Evolutionary conservation across 2,797 vertebrate species (phyloP).

Genomic region (Sebastes elongatus): DNA sequence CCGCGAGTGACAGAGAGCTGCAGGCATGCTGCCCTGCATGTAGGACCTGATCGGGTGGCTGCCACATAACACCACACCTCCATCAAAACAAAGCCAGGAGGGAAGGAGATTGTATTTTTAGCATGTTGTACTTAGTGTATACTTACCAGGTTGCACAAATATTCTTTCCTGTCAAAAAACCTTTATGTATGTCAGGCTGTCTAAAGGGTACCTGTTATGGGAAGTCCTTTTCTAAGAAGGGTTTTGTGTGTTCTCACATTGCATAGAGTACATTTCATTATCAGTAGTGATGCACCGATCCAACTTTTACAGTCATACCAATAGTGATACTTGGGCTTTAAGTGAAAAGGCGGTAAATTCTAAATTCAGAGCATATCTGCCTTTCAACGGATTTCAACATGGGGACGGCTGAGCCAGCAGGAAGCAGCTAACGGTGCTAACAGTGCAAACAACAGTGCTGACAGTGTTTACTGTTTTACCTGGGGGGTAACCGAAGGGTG

Average conservation of each 20-base stretch:
- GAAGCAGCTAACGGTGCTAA: neutral
- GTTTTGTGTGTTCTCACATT: neutral
- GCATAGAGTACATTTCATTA: neutral
- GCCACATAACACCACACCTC: conserved; percentile 49
- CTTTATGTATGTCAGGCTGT: neutral
- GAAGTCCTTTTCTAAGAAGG: neutral
- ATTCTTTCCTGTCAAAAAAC: neutral
- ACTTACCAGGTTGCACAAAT: neutral
- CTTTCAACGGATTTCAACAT: neutral
- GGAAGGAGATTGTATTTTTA: conserved; percentile 30
- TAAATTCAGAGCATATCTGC: neutral
- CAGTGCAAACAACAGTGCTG: neutral
- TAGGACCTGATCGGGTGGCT: conserved; percentile 65
- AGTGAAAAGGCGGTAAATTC: neutral
- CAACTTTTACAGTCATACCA: too few relatives aligned
- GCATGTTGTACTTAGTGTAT: neutral
- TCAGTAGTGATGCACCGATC: neutral
- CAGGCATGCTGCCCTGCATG: conserved; percentile 76
- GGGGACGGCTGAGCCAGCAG: neutral
- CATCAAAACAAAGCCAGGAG: conserved; percentile 30
- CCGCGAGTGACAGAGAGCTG: conserved; percentile 15
- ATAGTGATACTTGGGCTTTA: neutral
- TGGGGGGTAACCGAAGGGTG: too few relatives aligned
- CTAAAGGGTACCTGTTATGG: neutral
- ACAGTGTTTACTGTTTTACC: neutral